Evolutionary conservation across 2,797 vertebrate genomes (phyloP).

Genomic region (Mormyrus hasselquistii): DNA sequence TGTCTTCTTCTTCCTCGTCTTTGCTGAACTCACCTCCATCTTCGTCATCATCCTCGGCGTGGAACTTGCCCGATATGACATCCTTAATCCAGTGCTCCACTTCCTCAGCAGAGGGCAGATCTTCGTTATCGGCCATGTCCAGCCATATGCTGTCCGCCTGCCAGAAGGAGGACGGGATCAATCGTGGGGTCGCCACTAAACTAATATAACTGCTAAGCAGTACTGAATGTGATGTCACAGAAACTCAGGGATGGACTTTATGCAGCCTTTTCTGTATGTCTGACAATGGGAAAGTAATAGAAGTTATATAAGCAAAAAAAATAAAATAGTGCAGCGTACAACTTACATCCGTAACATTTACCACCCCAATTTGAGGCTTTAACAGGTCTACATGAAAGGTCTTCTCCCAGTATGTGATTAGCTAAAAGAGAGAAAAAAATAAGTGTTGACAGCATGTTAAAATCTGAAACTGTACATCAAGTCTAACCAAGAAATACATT

Average conservation of each 20-base stretch:
- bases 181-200: background rate
- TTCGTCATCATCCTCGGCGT: slow-evolving; percentile 86
- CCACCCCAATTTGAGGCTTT: slow-evolving; percentile 90
- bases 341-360: slow-evolving; percentile 96
- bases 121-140: slow-evolving; percentile 82
- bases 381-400: slow-evolving; percentile 93
- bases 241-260: background rate
- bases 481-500: background rate
- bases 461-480: background rate
- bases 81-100: slow-evolving; percentile 95
- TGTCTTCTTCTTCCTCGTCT: slow-evolving; percentile 59
- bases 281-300: background rate
- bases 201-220: background rate
- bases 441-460: background rate
- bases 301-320: background rate
- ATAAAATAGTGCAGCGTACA: background rate
- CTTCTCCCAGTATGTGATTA: slow-evolving; percentile 96
- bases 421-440: slow-evolving; percentile 49
- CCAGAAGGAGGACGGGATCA: background rate
- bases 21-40: slow-evolving; percentile 63
- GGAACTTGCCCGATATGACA: slow-evolving; percentile 91
- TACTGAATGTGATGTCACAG: background rate
- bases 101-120: slow-evolving; percentile 80
- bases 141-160: slow-evolving; percentile 96
- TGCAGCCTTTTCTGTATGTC: background rate